These are phyloP conservation scores for Ceratothoa steindachneri DNA, from an alignment of 2,888 invertebrate genomes.

Conservation along the genomic window DNA sequence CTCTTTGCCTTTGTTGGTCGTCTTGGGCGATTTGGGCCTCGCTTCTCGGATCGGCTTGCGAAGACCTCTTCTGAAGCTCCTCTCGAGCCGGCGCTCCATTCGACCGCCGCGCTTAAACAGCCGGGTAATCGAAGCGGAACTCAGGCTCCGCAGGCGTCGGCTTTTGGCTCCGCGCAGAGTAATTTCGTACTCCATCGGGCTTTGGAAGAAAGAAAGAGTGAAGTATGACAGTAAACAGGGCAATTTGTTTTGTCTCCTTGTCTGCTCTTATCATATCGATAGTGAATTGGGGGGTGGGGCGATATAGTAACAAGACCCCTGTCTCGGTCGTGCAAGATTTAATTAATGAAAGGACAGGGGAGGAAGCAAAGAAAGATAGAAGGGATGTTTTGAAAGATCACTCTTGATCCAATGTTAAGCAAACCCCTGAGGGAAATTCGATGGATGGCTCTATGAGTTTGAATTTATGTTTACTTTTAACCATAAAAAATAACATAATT, in stretches of 20 bases:
- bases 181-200: slow-evolving; percentile 39
- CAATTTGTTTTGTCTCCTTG: too few species aligned
- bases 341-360: not conserved
- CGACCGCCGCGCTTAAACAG: slow-evolving; percentile 36
- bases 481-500: too few species aligned
- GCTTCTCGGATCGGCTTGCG: slow-evolving; percentile 1
- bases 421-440: too few species aligned
- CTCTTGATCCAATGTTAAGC: too few species aligned
- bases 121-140: slow-evolving; percentile 25
- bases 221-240: too few species aligned
- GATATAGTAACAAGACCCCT: not conserved
- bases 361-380: not conserved
- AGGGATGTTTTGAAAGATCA: too few species aligned
- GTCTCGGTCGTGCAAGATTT: not conserved
- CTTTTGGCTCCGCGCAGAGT: slow-evolving; percentile 25
- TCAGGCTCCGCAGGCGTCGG: slow-evolving; percentile 21
- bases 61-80: slow-evolving; percentile 20
- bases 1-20: not conserved
- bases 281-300: not conserved
- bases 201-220: slow-evolving; percentile 13
- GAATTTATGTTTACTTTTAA: too few species aligned
- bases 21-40: not conserved
- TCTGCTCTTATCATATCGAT: too few species aligned
- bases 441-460: too few species aligned
- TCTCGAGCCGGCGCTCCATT: slow-evolving; percentile 26